Conservation (phyloP, 2,888 invertebrate genomes). For the Anarsia innoxiella region DNA sequence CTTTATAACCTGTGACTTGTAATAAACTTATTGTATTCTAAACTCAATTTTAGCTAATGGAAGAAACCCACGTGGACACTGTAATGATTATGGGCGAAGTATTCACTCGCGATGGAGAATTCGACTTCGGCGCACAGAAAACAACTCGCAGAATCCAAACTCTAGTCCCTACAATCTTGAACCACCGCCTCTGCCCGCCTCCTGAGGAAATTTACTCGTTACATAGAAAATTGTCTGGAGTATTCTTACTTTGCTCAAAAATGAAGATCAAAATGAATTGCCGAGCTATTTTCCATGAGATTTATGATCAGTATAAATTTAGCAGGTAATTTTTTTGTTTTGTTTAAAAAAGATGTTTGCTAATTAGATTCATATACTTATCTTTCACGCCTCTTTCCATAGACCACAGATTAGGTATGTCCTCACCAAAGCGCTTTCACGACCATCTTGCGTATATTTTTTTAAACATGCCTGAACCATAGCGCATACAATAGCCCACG, state of each 20-base stretch:
- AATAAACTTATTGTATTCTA: too few species aligned
- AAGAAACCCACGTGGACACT: conserved; percentile 95
- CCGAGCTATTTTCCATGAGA: conserved; percentile 85
- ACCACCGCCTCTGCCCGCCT: conserved; percentile 93
- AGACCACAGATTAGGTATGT: too few species aligned
- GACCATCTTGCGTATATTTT: too few species aligned
- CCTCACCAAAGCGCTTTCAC: too few species aligned
- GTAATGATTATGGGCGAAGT: conserved; percentile 98
- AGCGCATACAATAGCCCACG: too few species aligned
- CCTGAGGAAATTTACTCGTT: conserved; percentile 99
- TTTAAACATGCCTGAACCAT: too few species aligned
- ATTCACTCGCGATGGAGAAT: conserved; percentile 83
- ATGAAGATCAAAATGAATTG: conserved; percentile 88
- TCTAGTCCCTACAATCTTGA: conserved; percentile 94
- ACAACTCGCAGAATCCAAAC: conserved; percentile 87
- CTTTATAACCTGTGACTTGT: too few species aligned
- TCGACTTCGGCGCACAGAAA: conserved; percentile 91
- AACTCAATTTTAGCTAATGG: conserved; percentile 91
- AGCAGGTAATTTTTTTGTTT: too few species aligned
- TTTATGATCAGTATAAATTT: conserved; percentile 80
- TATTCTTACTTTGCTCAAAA: conserved; percentile 93
- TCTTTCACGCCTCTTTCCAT: too few species aligned
- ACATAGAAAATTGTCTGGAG: conserved; percentile 96
- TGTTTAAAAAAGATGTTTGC: too few species aligned
- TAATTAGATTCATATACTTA: too few species aligned